A percentile compares a stretch with the other conserved stretches of the same genome.
phyloP scores from a whole-genome alignment of 37 sponge, comb jelly and placozoan species.

The Haliclona indistincta region DNA sequence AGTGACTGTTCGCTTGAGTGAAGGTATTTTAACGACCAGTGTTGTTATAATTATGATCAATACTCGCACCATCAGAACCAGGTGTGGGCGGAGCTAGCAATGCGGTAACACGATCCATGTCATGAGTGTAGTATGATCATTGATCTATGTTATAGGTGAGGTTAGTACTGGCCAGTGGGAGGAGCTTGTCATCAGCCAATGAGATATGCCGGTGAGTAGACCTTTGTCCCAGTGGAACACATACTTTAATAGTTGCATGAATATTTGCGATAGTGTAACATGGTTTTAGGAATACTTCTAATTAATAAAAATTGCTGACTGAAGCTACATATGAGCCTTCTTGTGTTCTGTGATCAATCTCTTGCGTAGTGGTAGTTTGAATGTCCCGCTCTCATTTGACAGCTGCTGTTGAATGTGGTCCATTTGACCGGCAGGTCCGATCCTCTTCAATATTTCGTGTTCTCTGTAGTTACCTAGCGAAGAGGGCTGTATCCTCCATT shows the following conservation, averaged over 20 bases:
- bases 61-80: neutral
- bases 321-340: too few species aligned
- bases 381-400: too few species aligned
- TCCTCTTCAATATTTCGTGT: neutral
- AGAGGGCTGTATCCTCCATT: neutral
- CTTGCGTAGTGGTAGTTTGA: too few species aligned
- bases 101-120: neutral
- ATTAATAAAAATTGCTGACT: too few species aligned
- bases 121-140: neutral
- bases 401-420: too few species aligned
- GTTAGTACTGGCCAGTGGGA: constrained; percentile 19
- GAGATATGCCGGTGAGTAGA: constrained; percentile 61
- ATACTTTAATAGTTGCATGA: too few species aligned
- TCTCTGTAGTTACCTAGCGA: constrained; percentile 9
- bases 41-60: neutral
- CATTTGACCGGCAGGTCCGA: neutral
- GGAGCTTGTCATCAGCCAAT: constrained; percentile 40
- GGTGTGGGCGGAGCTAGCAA: neutral
- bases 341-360: too few species aligned
- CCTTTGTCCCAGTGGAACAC: too few species aligned
- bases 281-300: too few species aligned
- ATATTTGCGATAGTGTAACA: too few species aligned
- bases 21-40: neutral
- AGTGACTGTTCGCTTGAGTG: neutral
- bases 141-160: neutral